phyloP scores from a whole-genome alignment of 2,113 vertebrate genomes.

The Oryzias woworae region DNA sequence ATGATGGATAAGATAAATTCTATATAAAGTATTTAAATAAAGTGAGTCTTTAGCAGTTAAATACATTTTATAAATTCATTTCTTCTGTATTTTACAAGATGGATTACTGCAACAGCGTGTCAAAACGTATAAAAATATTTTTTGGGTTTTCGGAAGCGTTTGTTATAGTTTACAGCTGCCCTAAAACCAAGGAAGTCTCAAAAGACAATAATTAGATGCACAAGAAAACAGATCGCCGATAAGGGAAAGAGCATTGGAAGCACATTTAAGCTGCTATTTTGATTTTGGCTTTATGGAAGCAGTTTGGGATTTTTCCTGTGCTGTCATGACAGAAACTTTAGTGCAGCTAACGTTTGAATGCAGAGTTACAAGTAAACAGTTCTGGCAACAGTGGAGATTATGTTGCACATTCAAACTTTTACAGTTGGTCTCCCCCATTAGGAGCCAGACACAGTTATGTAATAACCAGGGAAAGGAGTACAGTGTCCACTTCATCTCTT shows the following conservation, averaged over 20 bases:
- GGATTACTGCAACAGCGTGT: not conserved
- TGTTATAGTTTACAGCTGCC: constrained; percentile 55
- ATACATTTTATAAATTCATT: too few relatives aligned
- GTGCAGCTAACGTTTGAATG: not conserved
- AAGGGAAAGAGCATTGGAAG: constrained; percentile 15
- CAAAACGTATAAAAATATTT: not conserved
- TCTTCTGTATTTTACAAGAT: too few relatives aligned
- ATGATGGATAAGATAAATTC: too few relatives aligned
- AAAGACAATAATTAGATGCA: constrained; percentile 62
- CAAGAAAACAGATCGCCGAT: constrained; percentile 60
- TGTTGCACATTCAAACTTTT: not conserved
- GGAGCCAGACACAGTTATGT: not conserved
- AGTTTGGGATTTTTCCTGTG: constrained; percentile 1
- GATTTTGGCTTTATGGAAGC: constrained; percentile 5
- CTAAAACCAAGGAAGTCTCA: constrained; percentile 69
- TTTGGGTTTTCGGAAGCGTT: not conserved
- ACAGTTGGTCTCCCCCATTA: not conserved
- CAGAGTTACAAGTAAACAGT: not conserved
- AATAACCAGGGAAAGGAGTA: not conserved
- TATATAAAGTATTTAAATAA: too few relatives aligned
- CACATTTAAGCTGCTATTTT: not conserved
- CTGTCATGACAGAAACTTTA: constrained; percentile 3
- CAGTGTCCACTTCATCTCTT: not conserved
- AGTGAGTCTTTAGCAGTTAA: too few relatives aligned
- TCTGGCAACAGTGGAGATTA: not conserved